These are phyloP conservation scores for Sebastes cheni DNA, from an alignment of 2,797 vertebrate species.

Conservation along the genomic window DNA sequence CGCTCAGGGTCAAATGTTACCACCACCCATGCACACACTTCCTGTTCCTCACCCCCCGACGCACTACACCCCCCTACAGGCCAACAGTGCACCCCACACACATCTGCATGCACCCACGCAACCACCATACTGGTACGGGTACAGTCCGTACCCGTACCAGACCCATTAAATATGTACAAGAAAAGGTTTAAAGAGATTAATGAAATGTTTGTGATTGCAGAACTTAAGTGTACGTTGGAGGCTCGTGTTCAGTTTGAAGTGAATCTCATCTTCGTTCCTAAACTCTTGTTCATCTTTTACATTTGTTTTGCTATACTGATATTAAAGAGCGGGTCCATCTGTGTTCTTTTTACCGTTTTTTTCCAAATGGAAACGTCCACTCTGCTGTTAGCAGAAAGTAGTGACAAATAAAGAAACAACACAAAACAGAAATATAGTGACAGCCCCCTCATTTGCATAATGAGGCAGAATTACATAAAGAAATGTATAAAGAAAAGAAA, in stretches of 20 bases:
- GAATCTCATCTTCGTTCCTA: background rate
- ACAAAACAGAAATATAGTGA: too few relatives aligned
- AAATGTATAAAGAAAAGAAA: too few relatives aligned
- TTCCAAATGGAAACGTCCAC: too few relatives aligned
- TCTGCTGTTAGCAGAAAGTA: too few relatives aligned
- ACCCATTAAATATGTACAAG: background rate
- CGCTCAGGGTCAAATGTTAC: slow-evolving; percentile 17
- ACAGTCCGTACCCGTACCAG: background rate
- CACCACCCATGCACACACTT: background rate
- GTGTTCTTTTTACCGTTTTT: too few relatives aligned
- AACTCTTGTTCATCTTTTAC: background rate
- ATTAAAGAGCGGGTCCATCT: background rate
- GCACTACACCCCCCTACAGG: background rate
- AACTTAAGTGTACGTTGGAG: too few relatives aligned
- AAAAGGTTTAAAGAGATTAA: background rate
- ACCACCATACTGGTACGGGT: background rate
- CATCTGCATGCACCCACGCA: background rate
- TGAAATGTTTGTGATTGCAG: background rate
- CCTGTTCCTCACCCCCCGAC: background rate
- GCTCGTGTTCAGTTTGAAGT: background rate
- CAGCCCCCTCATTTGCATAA: too few relatives aligned
- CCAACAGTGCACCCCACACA: background rate
- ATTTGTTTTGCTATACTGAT: background rate
- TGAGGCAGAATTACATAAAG: too few relatives aligned
- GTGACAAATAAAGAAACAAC: too few relatives aligned